Evolutionary conservation across 2,113 vertebrate species (phyloP), one percentile per base, ranked within the genome.

Genomic region (Phaethornis superciliosus): DNA sequence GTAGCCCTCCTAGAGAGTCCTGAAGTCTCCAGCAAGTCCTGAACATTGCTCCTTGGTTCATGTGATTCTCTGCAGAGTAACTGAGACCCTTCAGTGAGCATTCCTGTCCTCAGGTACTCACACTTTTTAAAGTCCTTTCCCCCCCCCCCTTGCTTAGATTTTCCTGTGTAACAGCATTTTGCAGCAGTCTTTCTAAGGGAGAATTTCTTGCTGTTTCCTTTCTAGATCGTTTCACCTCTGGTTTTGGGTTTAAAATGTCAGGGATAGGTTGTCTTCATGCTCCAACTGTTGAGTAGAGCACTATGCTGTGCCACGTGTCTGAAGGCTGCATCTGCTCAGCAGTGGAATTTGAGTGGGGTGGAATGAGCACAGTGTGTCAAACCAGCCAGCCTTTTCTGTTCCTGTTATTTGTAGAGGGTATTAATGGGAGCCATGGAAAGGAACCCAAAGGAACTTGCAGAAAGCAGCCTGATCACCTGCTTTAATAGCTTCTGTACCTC

Each of bases 261-360:
- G 47, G 27, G 54, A 32, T 89, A 88, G 70, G 94, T 80, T 67
- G 37, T 51, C 35, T 46, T 85, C 59, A 42, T n/a, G 77, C 72
- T 89, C 51, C 59, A 75, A 44, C 35, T 37, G 63, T 71, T 8
- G 77, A 71, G 68, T 85, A 95, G 62, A 30, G 35, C 1, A 12
- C 67, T 69, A 22, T 49, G 8, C 85, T 88, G 86, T 9, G 7
- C 81, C 63, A 24, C 4, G 65, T 55, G 76, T 85, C 81, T 13
- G 3, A 81, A 59, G 92, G 88, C 83, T 85, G 49, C 84, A 78
- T 83, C 88, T 93, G 94, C 82, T 94, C 30, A n/a, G 47, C 65
- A 7, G 33, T 68, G 90, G 95, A 95, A 94, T 85, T 56, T 86
- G 79, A 89, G 93, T 92, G 76, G 92, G 88, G 93, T 79, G 65